Evolutionary conservation across 2,113 vertebrate species (phyloP).

Genomic region (Entomyzon cyanotis): DNA sequence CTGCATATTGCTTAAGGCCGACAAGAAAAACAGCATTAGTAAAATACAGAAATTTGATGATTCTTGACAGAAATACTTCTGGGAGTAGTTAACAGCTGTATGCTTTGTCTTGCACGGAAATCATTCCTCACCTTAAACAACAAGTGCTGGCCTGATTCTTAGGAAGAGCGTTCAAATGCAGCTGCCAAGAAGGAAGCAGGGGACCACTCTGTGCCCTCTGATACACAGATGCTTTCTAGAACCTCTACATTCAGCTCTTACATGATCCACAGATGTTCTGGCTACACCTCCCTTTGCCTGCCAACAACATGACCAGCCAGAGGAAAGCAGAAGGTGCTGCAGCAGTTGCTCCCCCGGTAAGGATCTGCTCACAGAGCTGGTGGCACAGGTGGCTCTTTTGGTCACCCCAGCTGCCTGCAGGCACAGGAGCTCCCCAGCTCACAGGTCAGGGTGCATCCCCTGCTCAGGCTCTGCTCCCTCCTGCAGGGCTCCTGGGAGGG

Average conservation of each 20-base stretch:
- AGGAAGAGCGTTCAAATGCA: background rate
- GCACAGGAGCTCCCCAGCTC: background rate
- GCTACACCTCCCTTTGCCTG: background rate
- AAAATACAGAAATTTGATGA: background rate
- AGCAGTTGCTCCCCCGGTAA: background rate
- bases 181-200: background rate
- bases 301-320: background rate
- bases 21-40: background rate
- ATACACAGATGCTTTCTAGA: background rate
- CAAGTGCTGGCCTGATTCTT: background rate
- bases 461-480: background rate
- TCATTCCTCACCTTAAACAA: background rate
- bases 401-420: background rate
- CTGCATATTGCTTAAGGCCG: background rate
- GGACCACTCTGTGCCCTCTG: background rate
- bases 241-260: background rate
- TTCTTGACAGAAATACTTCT: conserved; percentile 20
- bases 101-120: background rate
- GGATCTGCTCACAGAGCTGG: background rate
- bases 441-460: background rate
- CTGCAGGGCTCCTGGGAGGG: background rate
- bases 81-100: background rate
- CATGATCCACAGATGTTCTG: background rate
- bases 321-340: background rate
- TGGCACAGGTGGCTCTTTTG: background rate